Evolutionary conservation across 2,113 vertebrate genomes (phyloP), one percentile per base, ranked within the genome.

Genomic region (Polypterus senegalus): DNA sequence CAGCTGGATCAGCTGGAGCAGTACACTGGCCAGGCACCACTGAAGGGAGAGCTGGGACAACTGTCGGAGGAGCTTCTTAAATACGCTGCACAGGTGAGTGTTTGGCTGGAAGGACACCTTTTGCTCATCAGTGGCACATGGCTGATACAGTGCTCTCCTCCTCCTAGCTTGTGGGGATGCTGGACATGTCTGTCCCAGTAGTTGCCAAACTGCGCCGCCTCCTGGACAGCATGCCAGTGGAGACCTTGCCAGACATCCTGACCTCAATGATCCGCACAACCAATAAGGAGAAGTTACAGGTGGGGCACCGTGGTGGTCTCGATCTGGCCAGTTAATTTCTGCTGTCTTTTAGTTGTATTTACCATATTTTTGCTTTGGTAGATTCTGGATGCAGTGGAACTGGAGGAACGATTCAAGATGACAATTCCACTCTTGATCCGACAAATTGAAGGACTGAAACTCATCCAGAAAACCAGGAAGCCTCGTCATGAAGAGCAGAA

Each of bases 231-330:
- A 83, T 99, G 53, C 96, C 96, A 3, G 82, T 83, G 60, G 94
- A 97, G 74, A 90, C 91, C 3, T 77, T 98, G 3, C 95, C 96
- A 1, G 96, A 99, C 49, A 88, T 99, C 43, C 76, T 99, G 9
- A 89, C 91, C 2, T 90, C 96, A 0, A 97, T 99, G 79, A 97
- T 97, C 68, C 91, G 90, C 62, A 94, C 93, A 3, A 92, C 86
- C 71, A 93, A 95, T 81, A 89, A 91, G 60, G 96, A 99, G 75
- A 99, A 99, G 61, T 89, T 99, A 3, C 91, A 97, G 93, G 96
- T 99, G 75, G 27, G 27, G 27, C n/a, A 1, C 0, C 4, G 1
- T 44, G 8, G 4, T 9, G 9, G 4, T 27, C 27, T 27, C 2
- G 27, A 27, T 27, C 27, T 27, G 27, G 27, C 27, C 27, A 27